Evolutionary conservation across 2,113 vertebrate genomes (phyloP).

Genomic region (Fulmarus glacialis): DNA sequence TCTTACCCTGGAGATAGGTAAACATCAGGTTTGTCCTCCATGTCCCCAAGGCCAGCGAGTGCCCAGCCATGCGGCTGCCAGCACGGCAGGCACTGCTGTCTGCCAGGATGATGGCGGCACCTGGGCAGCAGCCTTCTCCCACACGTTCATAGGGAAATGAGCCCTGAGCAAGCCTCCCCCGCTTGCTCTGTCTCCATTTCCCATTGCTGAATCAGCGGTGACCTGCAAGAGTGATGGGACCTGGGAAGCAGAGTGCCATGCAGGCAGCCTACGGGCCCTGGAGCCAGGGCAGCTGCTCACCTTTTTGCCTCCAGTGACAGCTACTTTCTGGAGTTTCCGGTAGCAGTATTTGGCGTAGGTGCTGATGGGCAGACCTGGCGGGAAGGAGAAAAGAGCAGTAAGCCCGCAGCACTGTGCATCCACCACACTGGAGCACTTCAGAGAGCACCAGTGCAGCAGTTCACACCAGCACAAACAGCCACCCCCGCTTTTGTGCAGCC

Average conservation of each 20-base stretch:
- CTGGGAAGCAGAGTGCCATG: accelerated
- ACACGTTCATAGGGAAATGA: accelerated
- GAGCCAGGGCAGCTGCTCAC: slow-evolving; percentile 53
- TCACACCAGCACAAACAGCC: not conserved
- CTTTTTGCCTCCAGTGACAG: slow-evolving; percentile 89
- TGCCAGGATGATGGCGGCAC: not conserved
- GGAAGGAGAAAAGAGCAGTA: not conserved
- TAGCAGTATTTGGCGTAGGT: slow-evolving; percentile 90
- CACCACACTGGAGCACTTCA: not conserved
- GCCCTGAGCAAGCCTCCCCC: not conserved
- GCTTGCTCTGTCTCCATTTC: accelerated
- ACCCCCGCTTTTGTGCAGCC: not conserved
- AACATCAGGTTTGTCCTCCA: not conserved
- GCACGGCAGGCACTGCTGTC: not conserved
- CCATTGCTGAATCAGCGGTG: not conserved
- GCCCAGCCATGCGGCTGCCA: not conserved
- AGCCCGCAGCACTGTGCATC: accelerated
- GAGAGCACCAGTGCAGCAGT: not conserved
- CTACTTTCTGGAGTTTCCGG: slow-evolving; percentile 88
- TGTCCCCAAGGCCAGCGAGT: not conserved
- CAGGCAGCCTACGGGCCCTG: not conserved
- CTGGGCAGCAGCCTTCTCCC: not conserved
- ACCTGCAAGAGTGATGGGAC: not conserved
- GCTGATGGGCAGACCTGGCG: slow-evolving; percentile 85
- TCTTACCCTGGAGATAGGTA: not conserved